Base-by-base conservation (phyloP, 2,113 vertebrate genomes). In the Ageneiosus marmoratus region DNA sequence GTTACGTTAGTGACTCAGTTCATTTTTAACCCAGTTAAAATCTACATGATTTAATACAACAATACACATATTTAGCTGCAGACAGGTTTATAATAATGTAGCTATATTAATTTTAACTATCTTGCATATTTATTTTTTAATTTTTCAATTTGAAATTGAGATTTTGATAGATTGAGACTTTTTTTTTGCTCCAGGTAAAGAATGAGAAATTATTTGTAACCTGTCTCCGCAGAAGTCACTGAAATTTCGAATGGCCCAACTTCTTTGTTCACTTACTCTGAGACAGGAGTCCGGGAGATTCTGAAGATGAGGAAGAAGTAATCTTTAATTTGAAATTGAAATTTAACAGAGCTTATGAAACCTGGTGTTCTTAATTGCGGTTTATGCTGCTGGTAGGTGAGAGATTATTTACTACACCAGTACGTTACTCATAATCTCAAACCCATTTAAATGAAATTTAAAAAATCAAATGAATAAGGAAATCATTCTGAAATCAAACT, bases 261-360 rank as follows among this genome's bases (percentile, higher is more conserved):
- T 20, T 75, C 27, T 53, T 18, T 53, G 27, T 34, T 75, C 27
- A 53, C 1, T 55, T 76, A 76, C 13, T 55, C 73, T 76, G 10
- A 76, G 73, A 37, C 29, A 76, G 50, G 29, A 53, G 20, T 34
- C 50, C 18, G 13, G 24, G 5, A 4, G 24, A 55, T 34, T 53
- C 18, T 75, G 32, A 55, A 34, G 29, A 34, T 55, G 27, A 75
- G 50, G 27, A 53, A 75, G 48, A 55, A 32, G 29, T 55, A 32
- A 34, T 76, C 5, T 55, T 55, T 76, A 10, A 76, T 55, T 37
- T 76, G 29, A 34, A 76, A 37, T 37, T 55, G 50, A 55, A 55
- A 76, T 76, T 29, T 55, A 55, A 12, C 15, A 76, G 55, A 37
- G 50, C 29, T 76, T 76, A 76, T 76, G 27, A 76, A 53, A 76